A percentile compares a stretch with the other conserved stretches of the same genome.
phyloP scores from a whole-genome alignment of 1,140 invertebrate species.

The Leptinotarsa texana region DNA sequence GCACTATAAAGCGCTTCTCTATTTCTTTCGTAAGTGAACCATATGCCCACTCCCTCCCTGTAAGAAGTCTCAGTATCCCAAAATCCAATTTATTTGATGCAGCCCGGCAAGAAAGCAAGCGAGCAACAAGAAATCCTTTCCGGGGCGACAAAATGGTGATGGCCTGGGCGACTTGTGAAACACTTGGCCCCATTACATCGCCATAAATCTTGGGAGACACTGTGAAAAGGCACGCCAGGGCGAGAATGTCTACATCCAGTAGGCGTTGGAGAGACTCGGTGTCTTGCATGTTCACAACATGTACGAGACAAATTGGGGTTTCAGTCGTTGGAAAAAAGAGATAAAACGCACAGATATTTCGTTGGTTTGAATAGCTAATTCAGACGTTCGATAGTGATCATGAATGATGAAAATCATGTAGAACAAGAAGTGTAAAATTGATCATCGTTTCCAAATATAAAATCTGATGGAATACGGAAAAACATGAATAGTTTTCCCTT shows the following conservation, averaged over 20 bases:
- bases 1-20: too few relatives aligned
- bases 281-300: constrained; percentile 21
- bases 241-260: constrained; percentile 47
- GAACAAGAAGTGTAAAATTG: too few relatives aligned
- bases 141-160: constrained; percentile 54
- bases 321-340: constrained; percentile 6
- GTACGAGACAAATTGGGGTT: constrained; percentile 26
- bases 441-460: too few relatives aligned
- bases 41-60: too few relatives aligned
- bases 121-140: constrained; percentile 27
- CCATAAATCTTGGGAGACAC: constrained; percentile 51
- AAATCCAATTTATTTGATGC: constrained; percentile 54
- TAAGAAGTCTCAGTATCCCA: constrained; percentile 9
- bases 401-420: too few relatives aligned
- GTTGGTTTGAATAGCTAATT: background rate
- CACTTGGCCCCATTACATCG: constrained; percentile 57
- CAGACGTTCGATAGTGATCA: too few relatives aligned
- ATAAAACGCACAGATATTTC: background rate
- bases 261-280: constrained; percentile 27
- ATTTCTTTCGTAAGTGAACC: too few relatives aligned
- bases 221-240: constrained; percentile 31
- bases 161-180: constrained; percentile 53
- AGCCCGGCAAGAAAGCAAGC: constrained; percentile 44
- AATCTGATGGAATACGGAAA: too few relatives aligned
- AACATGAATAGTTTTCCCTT: too few relatives aligned